These are phyloP conservation scores for Sorex maritimensis DNA, from an alignment of 2,797 vertebrate genomes.

Conservation along the genomic window DNA sequence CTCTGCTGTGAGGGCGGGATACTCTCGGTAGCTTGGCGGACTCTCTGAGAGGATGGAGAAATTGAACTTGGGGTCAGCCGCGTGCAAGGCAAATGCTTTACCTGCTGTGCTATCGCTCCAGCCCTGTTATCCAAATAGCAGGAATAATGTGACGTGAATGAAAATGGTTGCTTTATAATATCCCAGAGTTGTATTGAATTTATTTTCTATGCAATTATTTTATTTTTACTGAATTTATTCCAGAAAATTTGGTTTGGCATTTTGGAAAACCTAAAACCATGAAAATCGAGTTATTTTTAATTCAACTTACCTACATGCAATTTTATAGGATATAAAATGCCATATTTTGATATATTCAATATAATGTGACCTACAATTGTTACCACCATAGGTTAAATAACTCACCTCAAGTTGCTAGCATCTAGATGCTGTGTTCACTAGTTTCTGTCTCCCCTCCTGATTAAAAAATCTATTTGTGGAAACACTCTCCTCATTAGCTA, in stretches of 20 bases:
- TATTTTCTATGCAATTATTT: background rate
- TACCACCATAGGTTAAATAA: background rate
- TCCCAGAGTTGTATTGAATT: background rate
- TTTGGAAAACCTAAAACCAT: background rate
- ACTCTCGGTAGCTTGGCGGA: too few species aligned
- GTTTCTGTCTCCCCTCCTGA: background rate
- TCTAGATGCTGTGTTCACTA: background rate
- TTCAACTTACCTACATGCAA: background rate
- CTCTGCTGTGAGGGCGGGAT: too few species aligned
- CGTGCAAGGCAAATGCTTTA: too few species aligned
- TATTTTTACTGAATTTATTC: background rate
- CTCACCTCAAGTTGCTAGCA: background rate
- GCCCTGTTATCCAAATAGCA: background rate
- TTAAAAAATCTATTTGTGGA: background rate
- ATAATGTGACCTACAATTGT: background rate
- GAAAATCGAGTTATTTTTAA: conserved; percentile 25
- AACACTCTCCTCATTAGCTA: background rate
- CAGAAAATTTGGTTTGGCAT: background rate
- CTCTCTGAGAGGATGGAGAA: too few species aligned
- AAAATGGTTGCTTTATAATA: conserved; percentile 9
- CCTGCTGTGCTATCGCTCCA: too few species aligned
- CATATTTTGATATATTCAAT: background rate
- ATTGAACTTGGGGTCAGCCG: too few species aligned
- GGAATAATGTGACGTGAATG: conserved; percentile 7
- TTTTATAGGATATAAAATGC: conserved; percentile 25